phyloP scores from a whole-genome alignment of 2,888 invertebrate genomes.

The Caenorhabditis uteleia region DNA sequence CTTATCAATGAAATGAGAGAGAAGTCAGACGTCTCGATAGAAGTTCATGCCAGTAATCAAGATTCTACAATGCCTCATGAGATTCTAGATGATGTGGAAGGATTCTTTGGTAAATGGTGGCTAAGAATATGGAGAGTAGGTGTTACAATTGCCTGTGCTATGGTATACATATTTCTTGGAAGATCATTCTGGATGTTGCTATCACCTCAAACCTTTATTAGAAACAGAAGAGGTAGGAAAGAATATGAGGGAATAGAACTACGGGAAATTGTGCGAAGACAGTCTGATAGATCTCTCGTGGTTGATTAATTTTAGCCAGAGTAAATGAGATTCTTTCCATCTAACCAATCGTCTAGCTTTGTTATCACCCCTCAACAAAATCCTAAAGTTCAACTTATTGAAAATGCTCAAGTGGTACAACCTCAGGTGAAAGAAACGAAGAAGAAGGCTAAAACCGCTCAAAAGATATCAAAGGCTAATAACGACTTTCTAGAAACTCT shows the following conservation, averaged over 20 bases:
- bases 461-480: conserved; percentile 5
- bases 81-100: conserved; percentile 38
- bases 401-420: conserved; percentile 8
- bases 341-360: conserved; percentile 18
- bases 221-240: conserved; percentile 1
- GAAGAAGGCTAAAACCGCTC: conserved; percentile 8
- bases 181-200: conserved; percentile 37
- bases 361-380: conserved; percentile 26
- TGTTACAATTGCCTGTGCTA: conserved; percentile 43
- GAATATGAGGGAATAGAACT: not conserved
- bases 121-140: conserved; percentile 43
- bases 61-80: conserved; percentile 46
- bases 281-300: conserved; percentile 6
- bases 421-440: conserved; percentile 20
- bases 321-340: conserved; percentile 20
- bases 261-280: not conserved
- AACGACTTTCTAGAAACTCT: conserved; percentile 3
- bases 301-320: conserved; percentile 10
- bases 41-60: conserved; percentile 40
- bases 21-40: conserved; percentile 39
- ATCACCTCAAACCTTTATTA: conserved; percentile 16
- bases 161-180: conserved; percentile 37
- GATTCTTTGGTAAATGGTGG: conserved; percentile 29
- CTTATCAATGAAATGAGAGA: conserved; percentile 38
- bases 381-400: conserved; percentile 24